Conservation (phyloP, 2,888 invertebrate genomes). For the Protodeltote pygarga region DNA sequence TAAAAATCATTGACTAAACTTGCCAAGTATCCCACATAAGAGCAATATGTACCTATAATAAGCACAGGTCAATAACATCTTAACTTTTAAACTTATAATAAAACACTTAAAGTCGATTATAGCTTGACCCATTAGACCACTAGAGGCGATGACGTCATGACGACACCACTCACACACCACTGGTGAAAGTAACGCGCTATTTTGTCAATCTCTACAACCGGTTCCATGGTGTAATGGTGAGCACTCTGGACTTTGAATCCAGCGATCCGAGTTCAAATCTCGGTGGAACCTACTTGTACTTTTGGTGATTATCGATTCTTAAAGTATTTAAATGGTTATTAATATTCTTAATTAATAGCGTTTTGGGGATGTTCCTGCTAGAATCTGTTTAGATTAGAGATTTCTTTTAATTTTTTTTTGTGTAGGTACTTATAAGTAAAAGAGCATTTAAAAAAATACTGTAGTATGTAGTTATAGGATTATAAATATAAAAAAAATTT, state of each 20-base stretch:
- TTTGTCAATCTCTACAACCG: constrained; percentile 54
- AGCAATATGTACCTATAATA: too few relatives aligned
- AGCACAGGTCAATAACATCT: too few relatives aligned
- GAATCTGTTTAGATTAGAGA: too few relatives aligned
- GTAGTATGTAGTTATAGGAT: too few relatives aligned
- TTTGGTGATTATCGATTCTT: constrained; percentile 6
- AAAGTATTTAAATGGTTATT: neutral
- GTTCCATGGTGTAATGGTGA: constrained; percentile 94
- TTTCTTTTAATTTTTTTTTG: too few relatives aligned
- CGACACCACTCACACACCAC: constrained; percentile 1
- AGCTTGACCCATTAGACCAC: constrained; percentile 7
- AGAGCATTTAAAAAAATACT: too few relatives aligned
- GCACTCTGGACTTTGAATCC: constrained; percentile 95
- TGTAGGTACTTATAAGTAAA: too few relatives aligned
- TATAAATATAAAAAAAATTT: too few relatives aligned
- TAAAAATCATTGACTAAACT: too few relatives aligned
- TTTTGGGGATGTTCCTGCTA: too few relatives aligned
- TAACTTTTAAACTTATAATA: constrained; percentile 9
- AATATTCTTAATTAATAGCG: constrained; percentile 32
- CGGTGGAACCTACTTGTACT: constrained; percentile 88
- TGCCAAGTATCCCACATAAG: too few relatives aligned
- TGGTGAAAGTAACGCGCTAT: constrained; percentile 37
- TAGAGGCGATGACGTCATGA: constrained; percentile 33
- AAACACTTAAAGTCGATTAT: constrained; percentile 19
- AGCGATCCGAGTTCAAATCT: constrained; percentile 95